These are phyloP conservation scores for Strigamia crassipes DNA, from an alignment of 2,888 invertebrate species.

Conservation along the genomic window DNA sequence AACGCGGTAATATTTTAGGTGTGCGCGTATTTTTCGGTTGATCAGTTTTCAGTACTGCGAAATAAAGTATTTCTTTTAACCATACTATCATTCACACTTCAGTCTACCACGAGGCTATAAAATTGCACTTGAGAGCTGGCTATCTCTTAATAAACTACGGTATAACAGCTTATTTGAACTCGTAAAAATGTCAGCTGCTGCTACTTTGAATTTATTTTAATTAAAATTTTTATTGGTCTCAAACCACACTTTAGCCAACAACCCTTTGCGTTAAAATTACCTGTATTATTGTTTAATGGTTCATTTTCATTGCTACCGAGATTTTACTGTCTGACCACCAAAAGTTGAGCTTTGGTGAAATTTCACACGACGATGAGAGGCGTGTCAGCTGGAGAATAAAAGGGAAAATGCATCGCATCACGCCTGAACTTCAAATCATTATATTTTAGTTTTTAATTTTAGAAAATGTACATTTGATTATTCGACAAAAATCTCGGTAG, in stretches of 20 bases:
- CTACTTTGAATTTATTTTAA: slow-evolving; percentile 10
- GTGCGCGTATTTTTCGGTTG: no score
- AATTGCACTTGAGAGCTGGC: neutral
- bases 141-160: neutral
- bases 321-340: slow-evolving; percentile 6
- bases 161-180: neutral
- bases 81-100: no score
- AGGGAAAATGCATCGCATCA: neutral
- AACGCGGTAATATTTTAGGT: no score
- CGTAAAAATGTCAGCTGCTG: neutral
- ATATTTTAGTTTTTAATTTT: no score
- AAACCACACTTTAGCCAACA: slow-evolving; percentile 16
- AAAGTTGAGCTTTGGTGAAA: neutral
- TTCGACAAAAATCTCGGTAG: no score
- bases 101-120: neutral
- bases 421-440: neutral
- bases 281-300: slow-evolving; percentile 5
- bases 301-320: slow-evolving; percentile 8
- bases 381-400: neutral
- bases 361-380: neutral
- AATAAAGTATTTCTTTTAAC: no score
- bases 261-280: neutral
- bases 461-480: no score
- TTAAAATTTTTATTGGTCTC: slow-evolving; percentile 16
- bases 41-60: no score